These are phyloP conservation scores for Chrysomallon squamiferum DNA, from an alignment of 1,140 invertebrate species.

Conservation along the genomic window DNA sequence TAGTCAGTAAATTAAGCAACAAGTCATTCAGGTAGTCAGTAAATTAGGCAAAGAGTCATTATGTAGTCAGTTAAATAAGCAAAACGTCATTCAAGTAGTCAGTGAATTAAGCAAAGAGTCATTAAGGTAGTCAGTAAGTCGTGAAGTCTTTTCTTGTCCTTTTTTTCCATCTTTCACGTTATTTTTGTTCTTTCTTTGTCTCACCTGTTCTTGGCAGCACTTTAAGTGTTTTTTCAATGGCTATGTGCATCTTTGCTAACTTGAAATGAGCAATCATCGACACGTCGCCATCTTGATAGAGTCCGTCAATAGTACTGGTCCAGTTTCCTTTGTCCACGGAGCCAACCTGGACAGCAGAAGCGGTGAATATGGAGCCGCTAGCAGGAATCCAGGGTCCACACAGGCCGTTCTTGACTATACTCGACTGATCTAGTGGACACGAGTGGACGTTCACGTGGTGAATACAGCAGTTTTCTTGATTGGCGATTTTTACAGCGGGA, in stretches of 20 bases:
- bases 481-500: constrained; percentile 24
- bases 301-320: constrained; percentile 35
- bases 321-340: constrained; percentile 33
- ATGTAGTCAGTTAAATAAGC: too few species aligned
- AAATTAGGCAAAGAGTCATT: too few species aligned
- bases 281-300: constrained; percentile 30
- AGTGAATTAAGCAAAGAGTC: too few species aligned
- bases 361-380: constrained; percentile 40
- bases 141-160: too few species aligned
- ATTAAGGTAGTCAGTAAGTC: too few species aligned
- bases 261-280: constrained; percentile 53
- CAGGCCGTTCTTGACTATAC: constrained; percentile 23
- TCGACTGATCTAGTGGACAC: constrained; percentile 31
- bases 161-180: too few species aligned
- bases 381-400: constrained; percentile 53
- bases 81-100: too few species aligned
- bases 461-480: constrained; percentile 44
- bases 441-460: constrained; percentile 55
- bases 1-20: too few species aligned
- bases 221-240: constrained; percentile 32
- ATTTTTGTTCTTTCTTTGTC: too few species aligned
- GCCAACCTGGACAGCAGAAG: constrained; percentile 39
- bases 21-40: too few species aligned
- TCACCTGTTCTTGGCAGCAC: constrained; percentile 47
- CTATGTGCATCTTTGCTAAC: constrained; percentile 44